Conservation (phyloP, 2,797 vertebrate species). For the Lithobates sylvaticus region DNA sequence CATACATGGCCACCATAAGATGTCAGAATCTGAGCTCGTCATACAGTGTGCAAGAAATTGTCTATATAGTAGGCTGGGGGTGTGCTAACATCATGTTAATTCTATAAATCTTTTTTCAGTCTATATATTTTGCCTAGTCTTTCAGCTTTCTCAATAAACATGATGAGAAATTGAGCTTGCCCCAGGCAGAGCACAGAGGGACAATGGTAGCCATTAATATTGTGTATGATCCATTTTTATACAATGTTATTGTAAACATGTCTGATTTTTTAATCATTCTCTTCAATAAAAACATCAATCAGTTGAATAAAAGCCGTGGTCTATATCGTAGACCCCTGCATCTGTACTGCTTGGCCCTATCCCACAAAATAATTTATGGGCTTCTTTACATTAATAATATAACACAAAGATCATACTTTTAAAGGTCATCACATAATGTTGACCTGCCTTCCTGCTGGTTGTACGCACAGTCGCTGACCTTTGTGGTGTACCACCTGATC, state of each 20-base stretch:
- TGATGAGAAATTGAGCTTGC: too few species aligned
- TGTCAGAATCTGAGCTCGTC: neutral
- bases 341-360: neutral
- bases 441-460: neutral
- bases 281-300: neutral
- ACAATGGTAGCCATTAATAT: too few species aligned
- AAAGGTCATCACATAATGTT: neutral
- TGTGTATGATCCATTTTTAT: too few species aligned
- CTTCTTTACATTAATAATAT: neutral
- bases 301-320: neutral
- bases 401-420: neutral
- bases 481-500: neutral
- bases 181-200: too few species aligned
- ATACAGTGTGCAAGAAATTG: neutral
- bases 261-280: neutral
- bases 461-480: neutral
- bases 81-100: too few species aligned
- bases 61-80: neutral
- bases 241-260: neutral
- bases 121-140: too few species aligned
- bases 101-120: too few species aligned
- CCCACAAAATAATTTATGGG: neutral
- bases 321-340: neutral
- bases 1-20: too few species aligned
- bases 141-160: too few species aligned